These are phyloP conservation scores for Coendou prehensilis DNA, from an alignment of 2,797 vertebrate genomes.

Conservation along the genomic window DNA sequence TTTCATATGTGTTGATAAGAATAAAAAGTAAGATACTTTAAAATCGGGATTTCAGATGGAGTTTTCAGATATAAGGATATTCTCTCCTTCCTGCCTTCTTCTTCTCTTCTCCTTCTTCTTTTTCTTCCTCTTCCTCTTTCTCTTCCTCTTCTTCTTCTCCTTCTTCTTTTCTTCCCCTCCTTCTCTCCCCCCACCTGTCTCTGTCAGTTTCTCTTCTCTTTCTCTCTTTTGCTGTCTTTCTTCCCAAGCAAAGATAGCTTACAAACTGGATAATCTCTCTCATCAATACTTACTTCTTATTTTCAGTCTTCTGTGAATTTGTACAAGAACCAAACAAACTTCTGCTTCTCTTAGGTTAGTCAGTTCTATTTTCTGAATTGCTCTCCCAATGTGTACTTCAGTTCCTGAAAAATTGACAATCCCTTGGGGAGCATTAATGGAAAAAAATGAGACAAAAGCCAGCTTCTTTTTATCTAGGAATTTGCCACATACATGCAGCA, in stretches of 20 bases:
- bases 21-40: background rate
- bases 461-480: slow-evolving; percentile 24
- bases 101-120: no score
- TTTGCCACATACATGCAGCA: background rate
- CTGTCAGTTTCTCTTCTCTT: background rate
- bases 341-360: background rate
- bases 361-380: background rate
- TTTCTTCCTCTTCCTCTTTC: background rate
- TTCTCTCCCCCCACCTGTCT: no score
- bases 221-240: background rate
- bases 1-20: background rate
- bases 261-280: background rate
- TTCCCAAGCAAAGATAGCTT: background rate
- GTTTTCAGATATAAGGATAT: background rate
- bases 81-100: no score
- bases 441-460: background rate
- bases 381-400: background rate
- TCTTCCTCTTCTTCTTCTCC: background rate
- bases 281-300: background rate
- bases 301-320: background rate
- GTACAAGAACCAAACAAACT: background rate
- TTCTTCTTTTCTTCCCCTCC: background rate
- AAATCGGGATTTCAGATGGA: background rate
- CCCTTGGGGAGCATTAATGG: background rate
- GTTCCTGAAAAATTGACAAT: background rate